Evolutionary conservation across 2,797 vertebrate species (phyloP), one percentile per base, ranked within the genome.

Genomic region (Allobates femoralis): DNA sequence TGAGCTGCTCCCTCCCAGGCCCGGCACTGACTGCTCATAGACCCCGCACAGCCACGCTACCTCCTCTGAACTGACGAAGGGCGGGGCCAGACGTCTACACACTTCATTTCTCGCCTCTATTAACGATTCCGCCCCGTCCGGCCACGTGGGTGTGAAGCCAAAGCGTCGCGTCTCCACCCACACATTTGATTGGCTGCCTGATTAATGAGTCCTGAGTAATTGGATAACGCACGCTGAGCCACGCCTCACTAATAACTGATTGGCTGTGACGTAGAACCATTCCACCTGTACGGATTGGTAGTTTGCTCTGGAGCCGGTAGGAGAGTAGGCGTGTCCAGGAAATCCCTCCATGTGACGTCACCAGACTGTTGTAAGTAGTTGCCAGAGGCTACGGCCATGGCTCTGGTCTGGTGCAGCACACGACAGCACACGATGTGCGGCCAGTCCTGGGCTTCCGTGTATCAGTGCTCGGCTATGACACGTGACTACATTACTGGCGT

Each of bases 361-460:
- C 91, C 86, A 86, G 89, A 92, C 94, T 95, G 94, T 94, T 92
- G 94, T 86, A 58, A 94, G 95, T 92, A 90, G 95, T 96, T 95
- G 96, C 95, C 95, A 95, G 56, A 94, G 95, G 95, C 94, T 96
- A 96, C 95, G 69, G 60, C 26, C 41, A 46, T 46, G 41, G 41
- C 41, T 46, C 41, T 10, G 41, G 41, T 10, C 41, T 46, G 41
- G 2, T 46, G 41, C 11, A n/a, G n/a, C n/a, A n/a, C n/a, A n/a
- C n/a, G n/a, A n/a, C n/a, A n/a, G n/a, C n/a, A n/a, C n/a, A n/a
- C n/a, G n/a, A 10, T 46, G 1, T 46, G 5, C 41, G 41, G 41
- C 41, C 5, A 46, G 41, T 46, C 41, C 41, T 46, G 5, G 6
- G 41, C 41, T n/a, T n/a, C 41, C 41, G 41, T 46, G 41, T 46